Conservation (phyloP, 2,888 invertebrate genomes). For the Drosophila falleni region DNA sequence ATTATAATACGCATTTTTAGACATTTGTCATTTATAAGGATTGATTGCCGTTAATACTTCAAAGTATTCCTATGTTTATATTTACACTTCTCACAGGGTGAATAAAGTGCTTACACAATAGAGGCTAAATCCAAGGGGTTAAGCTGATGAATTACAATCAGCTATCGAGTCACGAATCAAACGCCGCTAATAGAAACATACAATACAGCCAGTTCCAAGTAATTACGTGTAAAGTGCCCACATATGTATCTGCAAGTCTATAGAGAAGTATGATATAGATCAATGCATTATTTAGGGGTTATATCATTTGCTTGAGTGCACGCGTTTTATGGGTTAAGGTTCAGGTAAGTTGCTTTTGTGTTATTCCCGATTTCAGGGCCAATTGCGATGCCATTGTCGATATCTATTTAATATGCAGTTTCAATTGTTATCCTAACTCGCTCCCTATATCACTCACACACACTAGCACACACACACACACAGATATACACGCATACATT, state of each 20-base stretch:
- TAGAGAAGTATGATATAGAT: conserved; percentile 17
- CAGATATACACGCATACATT: conserved; percentile 3
- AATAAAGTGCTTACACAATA: background rate
- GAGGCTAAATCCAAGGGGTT: background rate
- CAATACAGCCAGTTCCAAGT: conserved; percentile 10
- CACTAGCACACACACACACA: conserved; percentile 11
- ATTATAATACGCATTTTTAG: background rate
- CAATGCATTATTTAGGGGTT: conserved; percentile 45
- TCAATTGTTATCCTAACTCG: conserved; percentile 63
- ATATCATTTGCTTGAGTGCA: conserved; percentile 45
- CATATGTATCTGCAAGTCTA: conserved; percentile 9
- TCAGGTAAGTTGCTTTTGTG: conserved; percentile 27
- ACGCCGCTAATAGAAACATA: conserved; percentile 21
- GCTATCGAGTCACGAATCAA: conserved; percentile 15
- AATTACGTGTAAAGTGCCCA: conserved; percentile 32
- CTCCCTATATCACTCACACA: conserved; percentile 18
- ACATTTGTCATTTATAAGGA: background rate
- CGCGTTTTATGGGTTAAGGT: conserved; percentile 40
- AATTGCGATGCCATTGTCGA: conserved; percentile 35
- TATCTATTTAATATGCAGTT: conserved; percentile 74
- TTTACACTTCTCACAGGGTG: conserved; percentile 4
- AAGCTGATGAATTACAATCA: conserved; percentile 6
- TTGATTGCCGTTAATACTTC: background rate
- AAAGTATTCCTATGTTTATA: conserved; percentile 6
- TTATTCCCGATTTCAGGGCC: conserved; percentile 38